Percentiles rank a stretch among this genome's conserved stretches.
Evolutionary conservation across 1,140 invertebrate species (phyloP).

Genomic region (Monochamus saltuarius): DNA sequence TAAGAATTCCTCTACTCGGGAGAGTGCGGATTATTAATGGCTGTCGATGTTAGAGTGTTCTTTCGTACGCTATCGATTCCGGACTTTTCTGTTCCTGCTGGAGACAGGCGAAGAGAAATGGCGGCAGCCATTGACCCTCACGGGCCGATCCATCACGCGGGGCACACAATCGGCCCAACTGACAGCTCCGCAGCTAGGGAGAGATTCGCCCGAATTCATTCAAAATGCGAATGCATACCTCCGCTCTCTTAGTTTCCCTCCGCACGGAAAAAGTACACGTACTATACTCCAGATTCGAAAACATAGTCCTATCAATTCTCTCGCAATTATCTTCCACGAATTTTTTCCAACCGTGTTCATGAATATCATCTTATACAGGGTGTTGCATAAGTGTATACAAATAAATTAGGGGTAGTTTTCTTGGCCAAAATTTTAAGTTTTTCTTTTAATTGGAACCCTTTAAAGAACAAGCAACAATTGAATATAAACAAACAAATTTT

Average conservation of each 20-base stretch:
- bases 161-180: conserved; percentile 32
- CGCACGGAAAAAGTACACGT: background rate
- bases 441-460: too few relatives aligned
- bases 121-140: conserved; percentile 73
- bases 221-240: conserved; percentile 58
- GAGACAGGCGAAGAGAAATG: conserved; percentile 67
- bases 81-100: conserved; percentile 39
- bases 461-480: too few relatives aligned
- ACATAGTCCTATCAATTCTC: too few relatives aligned
- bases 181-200: conserved; percentile 26
- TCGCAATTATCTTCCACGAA: too few relatives aligned
- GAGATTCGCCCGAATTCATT: conserved; percentile 13
- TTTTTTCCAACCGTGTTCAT: too few relatives aligned
- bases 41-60: conserved; percentile 29
- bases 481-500: too few relatives aligned
- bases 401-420: too few relatives aligned
- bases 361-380: too few relatives aligned
- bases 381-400: too few relatives aligned
- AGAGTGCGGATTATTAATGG: conserved; percentile 30
- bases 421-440: too few relatives aligned
- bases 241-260: conserved; percentile 24
- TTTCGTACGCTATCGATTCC: conserved; percentile 40
- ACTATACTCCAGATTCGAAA: background rate
- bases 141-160: conserved; percentile 67
- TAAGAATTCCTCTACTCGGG: conserved; percentile 10